Base-by-base conservation (phyloP, 2,888 invertebrate genomes). In the Aricia artaxerxes region DNA sequence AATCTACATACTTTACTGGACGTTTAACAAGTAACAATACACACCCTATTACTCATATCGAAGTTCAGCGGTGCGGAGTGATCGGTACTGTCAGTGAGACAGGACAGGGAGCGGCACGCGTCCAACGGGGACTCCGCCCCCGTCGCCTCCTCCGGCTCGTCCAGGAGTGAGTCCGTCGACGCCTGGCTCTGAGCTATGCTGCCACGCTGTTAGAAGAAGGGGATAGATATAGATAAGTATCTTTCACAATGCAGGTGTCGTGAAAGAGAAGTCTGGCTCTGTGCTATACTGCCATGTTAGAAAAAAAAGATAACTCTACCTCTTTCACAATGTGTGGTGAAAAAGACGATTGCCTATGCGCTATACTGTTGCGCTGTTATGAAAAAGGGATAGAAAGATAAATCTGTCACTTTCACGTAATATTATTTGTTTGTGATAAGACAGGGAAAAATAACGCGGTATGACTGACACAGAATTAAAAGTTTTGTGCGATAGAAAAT, bases 51-150 rank as follows among this genome's bases (percentile, higher is more conserved):
- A 80, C 98, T 98, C 96, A 98, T 97, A 87, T 98, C 98, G 87
- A 98, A 98, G 90, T 98, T 97, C 82, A 98, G 97, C 0, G 98
- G 98, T 69, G 97, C 98, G 85, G 97, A 97, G 87, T 98, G 98
- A 86, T 98, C 98, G 0, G 98, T 98, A 88, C 98, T 98, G 88
- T 98, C 98, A 0, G 98, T 98, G 81, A 98, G 95, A 83, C 97
- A 97, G 87, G 98, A 98, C 24, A 98, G 92, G 5, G 97, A 97
- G 84, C 97, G 97, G 95, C 97, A 97, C 82, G 96, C 97, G 88
- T 97, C 97, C 31, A 93, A 94, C 5, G 95, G 95, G 0, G 96
- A 96, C 81, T 93, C 90, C 38, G 83, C 86, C 7, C 84, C 88
- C 57, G 84, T 87, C 69, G 91, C 93, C 73, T 91, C 94, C 72